Conservation (phyloP, 64 coral and sea anemone genomes). For the Platygyra sinensis region DNA sequence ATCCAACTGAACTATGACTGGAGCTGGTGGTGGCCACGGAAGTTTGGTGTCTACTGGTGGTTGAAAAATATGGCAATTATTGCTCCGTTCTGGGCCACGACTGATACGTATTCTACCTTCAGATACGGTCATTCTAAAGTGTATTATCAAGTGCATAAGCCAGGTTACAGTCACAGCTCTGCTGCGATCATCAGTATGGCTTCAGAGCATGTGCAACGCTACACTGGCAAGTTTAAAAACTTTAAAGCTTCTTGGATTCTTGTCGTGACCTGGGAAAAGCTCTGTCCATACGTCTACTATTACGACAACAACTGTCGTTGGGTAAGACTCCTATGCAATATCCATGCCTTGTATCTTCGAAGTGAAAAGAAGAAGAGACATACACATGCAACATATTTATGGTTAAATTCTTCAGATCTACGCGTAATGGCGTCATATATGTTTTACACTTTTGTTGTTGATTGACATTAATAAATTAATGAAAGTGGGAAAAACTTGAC, state of each 20-base stretch:
- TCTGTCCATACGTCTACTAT: neutral
- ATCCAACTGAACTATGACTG: constrained; percentile 18
- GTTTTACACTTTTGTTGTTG: too few relatives aligned
- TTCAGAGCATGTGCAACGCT: constrained; percentile 10
- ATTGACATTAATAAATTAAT: too few relatives aligned
- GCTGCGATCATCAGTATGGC: constrained; percentile 4
- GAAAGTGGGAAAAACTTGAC: too few relatives aligned
- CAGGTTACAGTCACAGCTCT: neutral
- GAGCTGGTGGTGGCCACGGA: constrained; percentile 6
- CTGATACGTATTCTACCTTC: constrained; percentile 7
- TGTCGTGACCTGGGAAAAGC: constrained; percentile 37
- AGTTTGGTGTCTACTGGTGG: constrained; percentile 16
- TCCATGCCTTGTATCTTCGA: too few relatives aligned
- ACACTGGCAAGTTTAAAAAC: constrained; percentile 16
- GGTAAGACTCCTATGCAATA: neutral
- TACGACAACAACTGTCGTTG: neutral
- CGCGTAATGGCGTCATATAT: too few relatives aligned
- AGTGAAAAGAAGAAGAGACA: too few relatives aligned
- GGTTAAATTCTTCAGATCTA: too few relatives aligned
- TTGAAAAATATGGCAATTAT: neutral
- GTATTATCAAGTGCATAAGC: constrained; percentile 21
- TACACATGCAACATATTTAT: too few relatives aligned
- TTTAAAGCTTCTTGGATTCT: constrained; percentile 42
- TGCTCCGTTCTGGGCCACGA: constrained; percentile 49
- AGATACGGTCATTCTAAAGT: constrained; percentile 14